A percentile compares a stretch with the other conserved stretches of the same genome.
Conservation (phyloP, 2,797 vertebrate species). For the Acrossocheilus fasciatus region DNA sequence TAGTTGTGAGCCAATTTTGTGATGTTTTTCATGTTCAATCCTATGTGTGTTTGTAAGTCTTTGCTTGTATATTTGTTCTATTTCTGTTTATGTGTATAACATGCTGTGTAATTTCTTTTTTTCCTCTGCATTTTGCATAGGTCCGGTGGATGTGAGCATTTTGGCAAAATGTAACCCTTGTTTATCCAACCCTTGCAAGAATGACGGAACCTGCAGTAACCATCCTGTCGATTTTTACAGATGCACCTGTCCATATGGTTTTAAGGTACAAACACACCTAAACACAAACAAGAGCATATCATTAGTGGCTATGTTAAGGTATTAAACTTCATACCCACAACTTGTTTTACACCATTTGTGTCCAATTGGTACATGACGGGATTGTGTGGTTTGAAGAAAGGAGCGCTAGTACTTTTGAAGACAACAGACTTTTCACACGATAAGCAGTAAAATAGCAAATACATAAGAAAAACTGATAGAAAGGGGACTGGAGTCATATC, state of each 20-base stretch:
- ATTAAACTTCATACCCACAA: background rate
- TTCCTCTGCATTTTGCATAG: conserved; percentile 74
- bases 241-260: conserved; percentile 95
- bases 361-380: too few relatives aligned
- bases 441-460: too few relatives aligned
- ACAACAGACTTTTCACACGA: background rate
- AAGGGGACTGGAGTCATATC: background rate
- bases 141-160: conserved; percentile 89
- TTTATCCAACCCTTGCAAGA: conserved; percentile 94
- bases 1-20: conserved; percentile 8
- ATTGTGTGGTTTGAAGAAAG: background rate
- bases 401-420: background rate
- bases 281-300: background rate
- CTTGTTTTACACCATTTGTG: background rate
- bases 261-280: conserved; percentile 83
- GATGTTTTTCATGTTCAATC: conserved; percentile 15
- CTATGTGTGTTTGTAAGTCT: conserved; percentile 39
- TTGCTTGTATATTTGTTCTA: conserved; percentile 25
- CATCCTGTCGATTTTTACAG: conserved; percentile 96
- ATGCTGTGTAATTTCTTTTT: conserved; percentile 60
- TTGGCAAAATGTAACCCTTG: conserved; percentile 96
- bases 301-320: background rate
- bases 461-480: background rate
- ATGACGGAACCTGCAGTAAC: conserved; percentile 93
- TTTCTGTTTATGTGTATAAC: conserved; percentile 12